Evolutionary conservation across 2,888 invertebrate genomes (phyloP).

Genomic region (Pterostichus madidus): DNA sequence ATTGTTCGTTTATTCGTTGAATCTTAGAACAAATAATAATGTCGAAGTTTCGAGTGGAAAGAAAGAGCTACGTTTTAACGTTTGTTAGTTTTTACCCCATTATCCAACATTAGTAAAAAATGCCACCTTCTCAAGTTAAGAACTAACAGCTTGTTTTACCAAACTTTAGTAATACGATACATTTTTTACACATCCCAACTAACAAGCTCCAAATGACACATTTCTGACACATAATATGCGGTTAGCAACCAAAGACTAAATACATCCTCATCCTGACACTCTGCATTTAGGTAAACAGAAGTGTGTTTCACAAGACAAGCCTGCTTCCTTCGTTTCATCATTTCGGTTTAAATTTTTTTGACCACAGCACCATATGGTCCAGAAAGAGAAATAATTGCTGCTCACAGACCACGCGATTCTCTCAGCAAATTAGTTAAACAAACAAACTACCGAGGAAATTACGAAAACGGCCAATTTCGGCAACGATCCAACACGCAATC

Average conservation of each 20-base stretch:
- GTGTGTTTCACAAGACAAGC: not conserved
- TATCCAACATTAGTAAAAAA: conserved; percentile 5
- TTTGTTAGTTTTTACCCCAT: conserved; percentile 39
- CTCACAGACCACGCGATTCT: conserved; percentile 17
- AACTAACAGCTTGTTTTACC: conserved; percentile 22
- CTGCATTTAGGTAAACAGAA: not conserved
- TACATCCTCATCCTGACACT: not conserved
- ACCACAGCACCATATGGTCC: conserved; percentile 46
- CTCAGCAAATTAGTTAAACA: conserved; percentile 46
- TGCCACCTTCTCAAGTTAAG: conserved; percentile 1
- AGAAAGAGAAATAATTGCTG: conserved; percentile 18
- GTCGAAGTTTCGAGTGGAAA: not conserved
- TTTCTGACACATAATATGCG: conserved; percentile 31
- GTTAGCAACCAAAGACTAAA: conserved; percentile 36
- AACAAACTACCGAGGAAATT: conserved; percentile 48
- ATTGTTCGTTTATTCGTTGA: no score
- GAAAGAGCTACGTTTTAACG: not conserved
- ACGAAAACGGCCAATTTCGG: conserved; percentile 41
- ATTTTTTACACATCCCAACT: conserved; percentile 29
- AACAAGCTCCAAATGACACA: conserved; percentile 35
- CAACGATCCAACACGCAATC: conserved; percentile 41
- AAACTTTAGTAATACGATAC: conserved; percentile 11
- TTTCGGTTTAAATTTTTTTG: not conserved
- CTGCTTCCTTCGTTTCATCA: conserved; percentile 4
- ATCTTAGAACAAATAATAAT: no score